These are phyloP conservation scores for Fregetta grallaria DNA, from an alignment of 2,113 vertebrate species.

Conservation along the genomic window DNA sequence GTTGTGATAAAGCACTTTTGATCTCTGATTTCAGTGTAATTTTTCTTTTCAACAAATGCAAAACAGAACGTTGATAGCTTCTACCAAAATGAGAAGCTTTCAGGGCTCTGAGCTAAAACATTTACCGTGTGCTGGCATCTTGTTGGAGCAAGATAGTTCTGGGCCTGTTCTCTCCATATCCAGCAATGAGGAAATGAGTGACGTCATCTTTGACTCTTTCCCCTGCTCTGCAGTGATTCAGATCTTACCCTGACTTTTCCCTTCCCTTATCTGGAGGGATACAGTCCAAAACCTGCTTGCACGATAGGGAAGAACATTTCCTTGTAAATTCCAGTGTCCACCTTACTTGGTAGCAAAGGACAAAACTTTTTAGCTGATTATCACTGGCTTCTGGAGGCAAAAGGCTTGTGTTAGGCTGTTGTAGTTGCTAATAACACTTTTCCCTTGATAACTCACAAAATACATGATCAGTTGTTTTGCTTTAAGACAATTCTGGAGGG, in stretches of 20 bases:
- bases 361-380: neutral
- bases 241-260: neutral
- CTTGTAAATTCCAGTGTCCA: neutral
- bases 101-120: neutral
- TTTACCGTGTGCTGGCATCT: neutral
- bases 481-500: neutral
- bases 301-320: neutral
- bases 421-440: neutral
- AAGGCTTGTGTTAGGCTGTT: neutral
- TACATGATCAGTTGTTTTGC: neutral
- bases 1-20: slow-evolving; percentile 15
- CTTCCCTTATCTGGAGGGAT: neutral
- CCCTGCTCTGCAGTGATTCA: neutral
- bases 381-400: neutral
- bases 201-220: neutral
- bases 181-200: neutral
- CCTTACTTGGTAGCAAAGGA: neutral
- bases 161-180: neutral
- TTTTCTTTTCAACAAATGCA: neutral
- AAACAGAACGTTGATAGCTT: neutral
- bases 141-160: neutral
- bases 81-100: neutral
- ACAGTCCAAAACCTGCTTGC: neutral
- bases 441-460: neutral
- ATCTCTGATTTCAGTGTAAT: neutral